These are phyloP conservation scores for Acanthacorydalis orientalis DNA, from an alignment of 2,888 invertebrate genomes.

Conservation along the genomic window DNA sequence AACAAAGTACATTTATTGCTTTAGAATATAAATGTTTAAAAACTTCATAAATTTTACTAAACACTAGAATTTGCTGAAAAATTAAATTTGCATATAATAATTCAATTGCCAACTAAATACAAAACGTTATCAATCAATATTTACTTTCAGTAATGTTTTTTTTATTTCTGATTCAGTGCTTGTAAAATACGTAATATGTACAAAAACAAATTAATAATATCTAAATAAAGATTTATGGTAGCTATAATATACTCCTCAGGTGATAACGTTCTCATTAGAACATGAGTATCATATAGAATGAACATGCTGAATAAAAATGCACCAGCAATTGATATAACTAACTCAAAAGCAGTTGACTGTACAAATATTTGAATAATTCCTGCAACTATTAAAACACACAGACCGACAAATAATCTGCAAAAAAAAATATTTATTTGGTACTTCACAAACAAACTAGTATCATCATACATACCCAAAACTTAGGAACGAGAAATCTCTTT, in stretches of 20 bases:
- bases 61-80: too few species aligned
- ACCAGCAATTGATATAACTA: constrained; percentile 54
- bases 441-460: not conserved
- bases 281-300: constrained; percentile 71
- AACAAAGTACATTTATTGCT: too few species aligned
- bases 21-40: too few species aligned
- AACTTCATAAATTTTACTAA: too few species aligned
- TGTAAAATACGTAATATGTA: constrained; percentile 61
- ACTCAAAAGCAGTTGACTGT: constrained; percentile 51
- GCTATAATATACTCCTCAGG: constrained; percentile 81
- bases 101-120: too few species aligned
- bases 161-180: constrained; percentile 31
- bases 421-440: constrained; percentile 1
- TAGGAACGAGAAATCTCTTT: constrained; percentile 64
- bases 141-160: not conserved
- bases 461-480: constrained; percentile 48
- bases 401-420: constrained; percentile 46
- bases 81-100: too few species aligned
- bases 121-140: too few species aligned
- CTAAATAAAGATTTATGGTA: constrained; percentile 72
- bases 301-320: constrained; percentile 63
- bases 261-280: constrained; percentile 63
- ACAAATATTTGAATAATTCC: constrained; percentile 60
- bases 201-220: constrained; percentile 72
- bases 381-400: constrained; percentile 50